These are phyloP conservation scores for Antechinus stuartii DNA, from an alignment of 2,113 vertebrate species.

Conservation along the genomic window DNA sequence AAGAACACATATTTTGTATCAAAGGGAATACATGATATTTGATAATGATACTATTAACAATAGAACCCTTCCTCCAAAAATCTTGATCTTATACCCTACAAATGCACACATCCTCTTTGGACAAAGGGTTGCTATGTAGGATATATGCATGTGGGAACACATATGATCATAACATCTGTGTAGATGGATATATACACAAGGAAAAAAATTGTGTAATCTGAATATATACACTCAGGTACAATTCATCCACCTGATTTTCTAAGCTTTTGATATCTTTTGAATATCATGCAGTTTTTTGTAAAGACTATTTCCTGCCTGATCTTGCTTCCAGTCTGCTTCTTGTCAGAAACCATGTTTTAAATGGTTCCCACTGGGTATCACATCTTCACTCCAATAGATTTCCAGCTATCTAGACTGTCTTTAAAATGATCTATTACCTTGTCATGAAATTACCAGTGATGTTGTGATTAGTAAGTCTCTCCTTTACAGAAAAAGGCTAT, in stretches of 20 bases:
- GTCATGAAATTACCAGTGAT: background rate
- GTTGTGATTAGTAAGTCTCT: background rate
- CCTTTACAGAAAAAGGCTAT: background rate
- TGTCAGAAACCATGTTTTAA: background rate
- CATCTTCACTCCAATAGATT: background rate
- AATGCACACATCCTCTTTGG: background rate
- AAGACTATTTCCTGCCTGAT: background rate
- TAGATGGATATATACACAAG: background rate
- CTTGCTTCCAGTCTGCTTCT: background rate
- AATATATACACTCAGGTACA: background rate
- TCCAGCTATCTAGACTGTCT: background rate
- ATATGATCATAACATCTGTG: background rate
- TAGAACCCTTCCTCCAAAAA: background rate
- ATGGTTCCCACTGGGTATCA: too few species aligned
- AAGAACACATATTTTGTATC: background rate
- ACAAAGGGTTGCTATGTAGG: background rate
- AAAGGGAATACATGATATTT: background rate
- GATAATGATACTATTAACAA: background rate
- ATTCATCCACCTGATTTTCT: background rate
- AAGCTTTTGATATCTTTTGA: background rate
- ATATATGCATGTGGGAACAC: background rate
- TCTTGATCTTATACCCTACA: background rate
- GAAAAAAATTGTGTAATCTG: background rate
- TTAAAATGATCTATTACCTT: background rate
- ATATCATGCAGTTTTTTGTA: background rate